Evolutionary conservation across 2,888 invertebrate genomes (phyloP).

Genomic region (Agapetus fuscipes): DNA sequence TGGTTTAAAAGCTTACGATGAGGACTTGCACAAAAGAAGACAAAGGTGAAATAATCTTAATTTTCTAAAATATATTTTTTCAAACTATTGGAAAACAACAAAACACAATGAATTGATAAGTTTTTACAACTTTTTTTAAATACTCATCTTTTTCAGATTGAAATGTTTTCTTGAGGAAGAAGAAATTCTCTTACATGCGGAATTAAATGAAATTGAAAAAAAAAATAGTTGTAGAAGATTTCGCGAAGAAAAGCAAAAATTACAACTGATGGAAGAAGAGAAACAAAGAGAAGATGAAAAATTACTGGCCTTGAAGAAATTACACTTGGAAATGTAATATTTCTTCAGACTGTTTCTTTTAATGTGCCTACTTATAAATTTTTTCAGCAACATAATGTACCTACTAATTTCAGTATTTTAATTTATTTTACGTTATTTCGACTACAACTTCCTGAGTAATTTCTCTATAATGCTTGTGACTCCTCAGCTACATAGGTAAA

Average conservation of each 20-base stretch:
- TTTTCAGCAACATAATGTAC: no score
- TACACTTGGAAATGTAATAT: constrained; percentile 16
- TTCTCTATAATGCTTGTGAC: no score
- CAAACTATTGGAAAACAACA: no score
- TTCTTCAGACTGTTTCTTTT: no score
- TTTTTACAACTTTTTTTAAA: not conserved
- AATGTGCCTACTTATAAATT: no score
- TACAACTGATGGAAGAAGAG: constrained; percentile 5
- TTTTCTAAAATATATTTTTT: not conserved
- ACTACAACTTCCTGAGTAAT: no score
- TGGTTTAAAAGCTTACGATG: constrained; percentile 9
- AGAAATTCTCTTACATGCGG: constrained; percentile 6
- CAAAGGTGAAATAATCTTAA: constrained; percentile 9
- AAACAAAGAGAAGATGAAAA: constrained; percentile 13
- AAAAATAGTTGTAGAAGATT: constrained; percentile 2
- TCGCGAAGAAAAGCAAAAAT: constrained; percentile 6
- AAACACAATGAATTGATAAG: not conserved
- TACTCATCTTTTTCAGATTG: constrained; percentile 5
- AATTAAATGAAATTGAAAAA: constrained; percentile 1
- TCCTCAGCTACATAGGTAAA: no score
- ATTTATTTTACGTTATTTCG: no score
- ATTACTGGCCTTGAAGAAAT: constrained; percentile 9
- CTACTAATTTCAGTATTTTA: no score
- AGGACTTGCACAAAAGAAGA: constrained; percentile 6
- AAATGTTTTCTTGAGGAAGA: constrained; percentile 14